Percentiles rank a stretch among this genome's conserved stretches.
These are phyloP conservation scores for Thunnus thynnus DNA, from an alignment of 2,113 vertebrate genomes.

Conservation along the genomic window DNA sequence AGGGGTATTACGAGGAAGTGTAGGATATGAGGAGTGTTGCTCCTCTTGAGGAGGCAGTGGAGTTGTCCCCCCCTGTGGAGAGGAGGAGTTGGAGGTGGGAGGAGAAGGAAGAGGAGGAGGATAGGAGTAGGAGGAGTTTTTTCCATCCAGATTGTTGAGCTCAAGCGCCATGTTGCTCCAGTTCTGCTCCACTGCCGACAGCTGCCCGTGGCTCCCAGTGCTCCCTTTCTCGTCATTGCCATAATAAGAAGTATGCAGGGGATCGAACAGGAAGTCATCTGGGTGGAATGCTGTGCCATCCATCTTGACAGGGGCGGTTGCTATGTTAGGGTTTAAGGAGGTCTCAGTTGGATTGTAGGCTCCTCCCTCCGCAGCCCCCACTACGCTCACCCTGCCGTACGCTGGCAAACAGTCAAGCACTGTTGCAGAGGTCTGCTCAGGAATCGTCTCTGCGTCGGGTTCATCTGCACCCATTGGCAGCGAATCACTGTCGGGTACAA, in stretches of 20 bases:
- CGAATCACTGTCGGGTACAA: conserved; percentile 74
- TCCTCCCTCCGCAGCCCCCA: conserved; percentile 37
- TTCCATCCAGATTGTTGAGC: conserved; percentile 73
- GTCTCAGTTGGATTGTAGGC: conserved; percentile 51
- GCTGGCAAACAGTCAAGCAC: conserved; percentile 76
- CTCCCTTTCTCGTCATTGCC: conserved; percentile 69
- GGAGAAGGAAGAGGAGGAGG: conserved; percentile 66
- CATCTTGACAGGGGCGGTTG: conserved; percentile 52
- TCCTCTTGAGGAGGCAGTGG: conserved; percentile 45
- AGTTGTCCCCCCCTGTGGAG: conserved; percentile 69
- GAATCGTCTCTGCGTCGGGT: conserved; percentile 67
- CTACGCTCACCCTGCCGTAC: conserved; percentile 75
- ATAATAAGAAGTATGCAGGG: conserved; percentile 66
- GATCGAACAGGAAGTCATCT: conserved; percentile 66
- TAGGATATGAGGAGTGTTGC: conserved; percentile 71
- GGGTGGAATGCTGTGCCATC: conserved; percentile 53
- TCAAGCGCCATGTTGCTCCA: conserved; percentile 86
- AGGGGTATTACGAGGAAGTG: conserved; percentile 68
- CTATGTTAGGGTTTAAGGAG: conserved; percentile 37
- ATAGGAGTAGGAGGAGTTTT: conserved; percentile 65
- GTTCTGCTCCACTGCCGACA: conserved; percentile 83
- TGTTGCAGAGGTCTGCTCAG: conserved; percentile 67
- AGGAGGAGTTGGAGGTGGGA: conserved; percentile 63
- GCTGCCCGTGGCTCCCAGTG: conserved; percentile 70
- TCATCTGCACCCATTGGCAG: conserved; percentile 51